Percentiles rank a stretch among this genome's conserved stretches.
Evolutionary conservation across 2,113 vertebrate genomes (phyloP).

Genomic region (Myanophis thanlyinensis): DNA sequence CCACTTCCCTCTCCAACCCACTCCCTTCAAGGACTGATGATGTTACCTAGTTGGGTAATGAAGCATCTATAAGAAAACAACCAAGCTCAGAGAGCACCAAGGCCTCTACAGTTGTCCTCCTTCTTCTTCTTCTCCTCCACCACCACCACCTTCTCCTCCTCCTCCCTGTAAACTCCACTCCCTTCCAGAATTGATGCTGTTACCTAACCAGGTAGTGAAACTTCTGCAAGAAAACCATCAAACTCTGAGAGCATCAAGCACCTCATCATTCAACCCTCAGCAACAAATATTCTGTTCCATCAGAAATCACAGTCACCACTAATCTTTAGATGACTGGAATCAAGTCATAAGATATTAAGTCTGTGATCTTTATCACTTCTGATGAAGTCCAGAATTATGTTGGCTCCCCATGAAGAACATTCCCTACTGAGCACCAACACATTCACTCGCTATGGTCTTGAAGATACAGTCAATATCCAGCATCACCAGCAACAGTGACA

Average conservation of each 20-base stretch:
- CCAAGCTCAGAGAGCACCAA: no score
- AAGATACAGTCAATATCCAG: background rate
- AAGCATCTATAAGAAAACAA: no score
- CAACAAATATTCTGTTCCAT: background rate
- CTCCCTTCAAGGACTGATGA: no score
- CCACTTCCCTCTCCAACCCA: no score
- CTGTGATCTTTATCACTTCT: background rate
- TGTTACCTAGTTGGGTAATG: no score
- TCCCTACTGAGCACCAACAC: background rate
- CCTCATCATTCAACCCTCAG: background rate
- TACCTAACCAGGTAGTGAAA: background rate
- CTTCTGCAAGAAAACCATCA: background rate
- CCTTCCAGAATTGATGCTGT: background rate
- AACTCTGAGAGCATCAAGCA: background rate
- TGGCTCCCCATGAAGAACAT: background rate
- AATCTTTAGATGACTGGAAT: background rate
- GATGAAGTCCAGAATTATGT: background rate
- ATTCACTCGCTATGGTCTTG: background rate
- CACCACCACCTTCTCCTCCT: no score
- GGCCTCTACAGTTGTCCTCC: no score
- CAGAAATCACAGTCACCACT: background rate
- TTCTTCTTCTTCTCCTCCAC: no score
- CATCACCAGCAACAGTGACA: background rate
- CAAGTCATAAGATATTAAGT: background rate
- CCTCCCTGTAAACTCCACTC: background rate